Percentiles rank a stretch among this genome's conserved stretches.
Conservation (phyloP, 2,113 vertebrate genomes). For the Entosphenus tridentatus region DNA sequence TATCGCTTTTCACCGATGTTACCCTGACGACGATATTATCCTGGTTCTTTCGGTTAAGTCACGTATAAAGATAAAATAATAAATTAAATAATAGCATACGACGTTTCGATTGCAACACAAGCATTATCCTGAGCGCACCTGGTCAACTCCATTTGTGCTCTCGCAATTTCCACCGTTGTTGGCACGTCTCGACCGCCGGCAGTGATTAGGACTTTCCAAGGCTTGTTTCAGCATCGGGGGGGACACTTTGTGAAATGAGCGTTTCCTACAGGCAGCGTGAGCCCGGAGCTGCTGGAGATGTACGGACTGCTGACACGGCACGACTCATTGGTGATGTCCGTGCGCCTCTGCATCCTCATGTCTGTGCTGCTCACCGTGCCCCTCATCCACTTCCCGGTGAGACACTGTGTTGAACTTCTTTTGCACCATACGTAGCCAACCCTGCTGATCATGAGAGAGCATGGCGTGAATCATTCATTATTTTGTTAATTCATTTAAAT, state of each 20-base stretch:
- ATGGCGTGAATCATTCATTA: too few species aligned
- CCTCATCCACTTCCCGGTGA: constrained; percentile 83
- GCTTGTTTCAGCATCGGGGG: constrained; percentile 7
- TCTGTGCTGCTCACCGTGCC: constrained; percentile 66
- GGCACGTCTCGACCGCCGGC: too few species aligned
- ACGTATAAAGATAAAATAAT: too few species aligned
- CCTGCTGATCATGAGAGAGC: too few species aligned
- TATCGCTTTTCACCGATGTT: too few species aligned
- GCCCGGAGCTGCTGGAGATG: constrained; percentile 45
- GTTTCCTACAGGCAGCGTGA: constrained; percentile 35
- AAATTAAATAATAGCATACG: too few species aligned
- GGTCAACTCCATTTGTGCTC: constrained; percentile 9
- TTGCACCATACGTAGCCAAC: too few species aligned
- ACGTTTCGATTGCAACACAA: too few species aligned
- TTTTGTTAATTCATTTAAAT: too few species aligned
- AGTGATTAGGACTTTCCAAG: not conserved
- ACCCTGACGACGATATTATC: constrained; percentile 9
- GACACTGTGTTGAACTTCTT: constrained; percentile 11
- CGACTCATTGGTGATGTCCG: constrained; percentile 42
- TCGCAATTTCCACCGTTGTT: constrained; percentile 9
- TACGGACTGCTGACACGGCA: constrained; percentile 42
- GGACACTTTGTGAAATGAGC: not conserved
- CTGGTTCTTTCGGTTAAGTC: too few species aligned
- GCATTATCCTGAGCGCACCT: constrained; percentile 10
- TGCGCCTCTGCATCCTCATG: constrained; percentile 49